Evolutionary conservation across 2,113 vertebrate genomes (phyloP).

Genomic region (Nycticebus coucang): DNA sequence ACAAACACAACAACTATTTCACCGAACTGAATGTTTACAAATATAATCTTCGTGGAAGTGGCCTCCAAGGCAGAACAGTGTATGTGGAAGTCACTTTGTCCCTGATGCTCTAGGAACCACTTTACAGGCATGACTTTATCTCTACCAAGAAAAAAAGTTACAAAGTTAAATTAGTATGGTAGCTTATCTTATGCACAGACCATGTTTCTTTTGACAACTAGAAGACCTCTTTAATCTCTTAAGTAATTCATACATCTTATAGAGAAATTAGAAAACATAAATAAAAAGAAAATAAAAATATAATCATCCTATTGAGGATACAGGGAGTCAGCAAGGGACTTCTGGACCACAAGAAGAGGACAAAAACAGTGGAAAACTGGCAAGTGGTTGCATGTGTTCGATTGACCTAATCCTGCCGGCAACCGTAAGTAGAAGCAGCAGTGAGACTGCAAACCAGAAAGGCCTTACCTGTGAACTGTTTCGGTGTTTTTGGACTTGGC

Average conservation of each 20-base stretch:
- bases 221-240: neutral
- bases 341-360: too few relatives aligned
- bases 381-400: too few relatives aligned
- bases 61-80: neutral
- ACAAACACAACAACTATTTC: neutral
- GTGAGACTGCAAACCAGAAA: too few relatives aligned
- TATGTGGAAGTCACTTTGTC: neutral
- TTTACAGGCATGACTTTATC: neutral
- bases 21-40: neutral
- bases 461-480: too few relatives aligned
- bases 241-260: neutral
- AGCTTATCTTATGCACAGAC: neutral
- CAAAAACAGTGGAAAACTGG: too few relatives aligned
- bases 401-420: too few relatives aligned
- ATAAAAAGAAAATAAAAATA: neutral
- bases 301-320: too few relatives aligned
- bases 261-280: neutral
- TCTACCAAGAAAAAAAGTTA: neutral
- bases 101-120: neutral
- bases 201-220: neutral
- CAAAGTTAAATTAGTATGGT: neutral
- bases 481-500: too few relatives aligned
- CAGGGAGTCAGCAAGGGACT: too few relatives aligned
- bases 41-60: neutral
- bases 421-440: too few relatives aligned